phyloP scores from a whole-genome alignment of 2,797 vertebrate species.

The Sphenodon punctatus region DNA sequence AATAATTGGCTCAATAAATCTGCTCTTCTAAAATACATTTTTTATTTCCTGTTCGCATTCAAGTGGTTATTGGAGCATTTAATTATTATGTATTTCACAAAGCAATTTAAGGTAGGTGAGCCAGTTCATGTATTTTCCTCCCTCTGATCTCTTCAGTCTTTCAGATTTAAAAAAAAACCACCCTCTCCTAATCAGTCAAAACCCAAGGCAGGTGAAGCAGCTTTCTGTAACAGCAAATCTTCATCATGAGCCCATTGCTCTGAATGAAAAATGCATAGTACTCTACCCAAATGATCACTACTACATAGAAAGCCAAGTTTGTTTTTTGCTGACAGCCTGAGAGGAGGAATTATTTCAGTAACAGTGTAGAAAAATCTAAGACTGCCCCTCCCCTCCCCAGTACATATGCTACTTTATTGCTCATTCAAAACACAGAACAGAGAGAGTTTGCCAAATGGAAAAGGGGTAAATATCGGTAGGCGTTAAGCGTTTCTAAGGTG shows the following conservation, averaged over 20 bases:
- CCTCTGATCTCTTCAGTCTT: slow-evolving; percentile 12
- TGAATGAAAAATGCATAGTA: background rate
- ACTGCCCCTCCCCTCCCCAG: slow-evolving; percentile 56
- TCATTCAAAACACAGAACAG: slow-evolving; percentile 39
- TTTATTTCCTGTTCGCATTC: slow-evolving; percentile 36
- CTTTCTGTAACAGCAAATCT: slow-evolving; percentile 7
- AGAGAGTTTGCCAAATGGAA: slow-evolving; percentile 46
- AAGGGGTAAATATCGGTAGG: slow-evolving; percentile 42
- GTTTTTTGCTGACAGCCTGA: slow-evolving; percentile 37
- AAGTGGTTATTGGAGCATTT: slow-evolving; percentile 54
- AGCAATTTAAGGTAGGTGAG: slow-evolving; percentile 60
- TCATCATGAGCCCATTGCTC: background rate
- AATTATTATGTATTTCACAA: slow-evolving; percentile 49
- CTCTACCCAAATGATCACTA: background rate
- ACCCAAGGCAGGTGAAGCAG: background rate
- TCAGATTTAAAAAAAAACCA: background rate
- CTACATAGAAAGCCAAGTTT: background rate
- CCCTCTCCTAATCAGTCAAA: slow-evolving; percentile 38
- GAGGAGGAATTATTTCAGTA: slow-evolving; percentile 5
- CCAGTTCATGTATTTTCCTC: slow-evolving; percentile 50
- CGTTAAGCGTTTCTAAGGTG: slow-evolving; percentile 55
- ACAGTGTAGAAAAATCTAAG: slow-evolving; percentile 34
- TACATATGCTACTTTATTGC: slow-evolving; percentile 57
- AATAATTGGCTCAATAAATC: slow-evolving; percentile 45
- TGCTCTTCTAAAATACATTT: slow-evolving; percentile 17